Evolutionary conservation across 2,888 invertebrate genomes (phyloP).

Genomic region (Hyppa rectilinea): DNA sequence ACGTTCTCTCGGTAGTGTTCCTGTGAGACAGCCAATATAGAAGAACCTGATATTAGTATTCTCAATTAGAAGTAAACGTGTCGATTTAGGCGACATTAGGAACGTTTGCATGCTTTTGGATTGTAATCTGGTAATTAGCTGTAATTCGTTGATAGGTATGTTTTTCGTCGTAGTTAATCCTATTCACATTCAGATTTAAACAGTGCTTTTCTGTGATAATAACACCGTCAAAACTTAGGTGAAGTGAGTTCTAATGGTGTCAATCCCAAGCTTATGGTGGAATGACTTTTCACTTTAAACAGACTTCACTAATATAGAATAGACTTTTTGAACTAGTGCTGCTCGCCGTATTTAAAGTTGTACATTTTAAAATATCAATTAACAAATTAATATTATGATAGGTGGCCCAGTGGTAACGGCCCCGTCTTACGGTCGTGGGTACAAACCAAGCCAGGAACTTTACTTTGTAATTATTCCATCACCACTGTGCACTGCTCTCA

Average conservation of each 20-base stretch:
- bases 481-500: no score
- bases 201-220: no score
- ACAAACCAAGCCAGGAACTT: no score
- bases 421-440: no score
- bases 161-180: background rate
- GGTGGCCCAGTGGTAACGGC: no score
- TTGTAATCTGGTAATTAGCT: conserved; percentile 22
- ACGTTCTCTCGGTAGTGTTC: conserved; percentile 54
- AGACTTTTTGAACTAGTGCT: background rate
- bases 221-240: no score
- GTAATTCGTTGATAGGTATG: conserved; percentile 12
- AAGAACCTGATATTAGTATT: conserved; percentile 40
- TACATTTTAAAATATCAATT: background rate
- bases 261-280: no score
- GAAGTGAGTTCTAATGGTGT: no score
- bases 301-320: no score
- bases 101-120: conserved; percentile 13
- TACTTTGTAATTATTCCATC: no score
- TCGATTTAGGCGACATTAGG: conserved; percentile 36
- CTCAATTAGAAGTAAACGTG: conserved; percentile 44
- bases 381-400: background rate
- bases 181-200: background rate
- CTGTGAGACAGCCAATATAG: conserved; percentile 53
- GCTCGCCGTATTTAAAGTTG: background rate
- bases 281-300: no score